Evolutionary conservation across 2,113 vertebrate species (phyloP).

Genomic region (Ptilorrhoa leucosticta): DNA sequence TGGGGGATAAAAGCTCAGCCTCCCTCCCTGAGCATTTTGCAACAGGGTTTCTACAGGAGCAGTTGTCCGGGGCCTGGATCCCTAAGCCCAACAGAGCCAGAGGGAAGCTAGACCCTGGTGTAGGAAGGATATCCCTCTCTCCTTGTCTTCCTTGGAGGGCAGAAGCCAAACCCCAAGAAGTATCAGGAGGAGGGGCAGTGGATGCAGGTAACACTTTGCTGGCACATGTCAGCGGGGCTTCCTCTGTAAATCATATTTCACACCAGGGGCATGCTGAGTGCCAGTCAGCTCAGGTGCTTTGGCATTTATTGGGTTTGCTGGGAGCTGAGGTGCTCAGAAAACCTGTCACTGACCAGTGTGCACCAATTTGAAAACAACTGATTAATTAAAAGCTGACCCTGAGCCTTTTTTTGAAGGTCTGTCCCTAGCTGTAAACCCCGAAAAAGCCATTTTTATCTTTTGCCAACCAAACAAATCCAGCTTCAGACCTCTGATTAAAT

Average conservation of each 20-base stretch:
- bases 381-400: conserved; percentile 39
- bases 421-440: neutral
- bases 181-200: neutral
- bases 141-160: neutral
- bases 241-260: neutral
- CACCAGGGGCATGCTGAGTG: neutral
- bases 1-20: neutral
- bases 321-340: neutral
- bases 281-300: neutral
- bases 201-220: neutral
- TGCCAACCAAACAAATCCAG: neutral
- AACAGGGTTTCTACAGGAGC: neutral
- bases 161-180: neutral
- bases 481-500: conserved; percentile 62
- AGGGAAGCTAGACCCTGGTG: neutral
- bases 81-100: neutral
- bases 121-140: neutral
- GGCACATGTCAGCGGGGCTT: neutral
- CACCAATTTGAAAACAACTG: neutral
- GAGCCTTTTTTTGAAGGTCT: neutral
- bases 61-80: neutral
- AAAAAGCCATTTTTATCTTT: conserved; percentile 1
- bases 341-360: neutral
- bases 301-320: neutral
- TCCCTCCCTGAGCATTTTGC: neutral